phyloP scores from a whole-genome alignment of 2,888 invertebrate genomes.

The Cepaea hortensis region DNA sequence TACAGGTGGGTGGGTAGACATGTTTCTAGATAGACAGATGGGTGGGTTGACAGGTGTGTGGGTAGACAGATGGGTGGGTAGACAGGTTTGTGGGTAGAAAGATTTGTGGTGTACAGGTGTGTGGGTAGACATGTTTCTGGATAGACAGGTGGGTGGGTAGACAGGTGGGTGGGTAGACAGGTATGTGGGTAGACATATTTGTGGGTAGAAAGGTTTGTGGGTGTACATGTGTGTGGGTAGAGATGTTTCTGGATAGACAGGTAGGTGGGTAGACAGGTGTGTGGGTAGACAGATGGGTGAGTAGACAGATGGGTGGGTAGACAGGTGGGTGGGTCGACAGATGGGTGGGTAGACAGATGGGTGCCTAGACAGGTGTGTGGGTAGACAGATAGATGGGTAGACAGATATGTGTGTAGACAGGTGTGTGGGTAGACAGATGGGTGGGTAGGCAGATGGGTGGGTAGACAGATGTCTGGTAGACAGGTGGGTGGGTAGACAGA shows the following conservation, averaged over 20 bases:
- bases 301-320: background rate
- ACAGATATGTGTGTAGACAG: background rate
- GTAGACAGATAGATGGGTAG: background rate
- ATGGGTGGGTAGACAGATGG: too few species aligned
- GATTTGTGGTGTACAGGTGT: background rate
- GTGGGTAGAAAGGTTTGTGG: background rate
- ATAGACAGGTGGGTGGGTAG: too few species aligned
- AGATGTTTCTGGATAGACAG: too few species aligned
- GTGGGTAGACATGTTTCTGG: background rate
- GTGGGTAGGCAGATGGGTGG: background rate
- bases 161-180: too few species aligned
- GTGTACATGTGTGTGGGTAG: background rate
- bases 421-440: background rate
- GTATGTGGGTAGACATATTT: background rate
- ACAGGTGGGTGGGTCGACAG: background rate
- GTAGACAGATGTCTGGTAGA: background rate
- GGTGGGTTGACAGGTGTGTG: too few species aligned
- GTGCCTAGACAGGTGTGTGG: background rate
- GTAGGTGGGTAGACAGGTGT: too few species aligned
- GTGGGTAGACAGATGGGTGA: too few species aligned
- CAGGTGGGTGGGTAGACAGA: background rate
- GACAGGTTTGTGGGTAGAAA: background rate
- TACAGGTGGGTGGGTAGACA: too few species aligned
- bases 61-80: background rate
- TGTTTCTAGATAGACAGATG: too few species aligned